Base-by-base conservation (phyloP, 1,140 invertebrate species). In the Xylocopa sonorina region DNA sequence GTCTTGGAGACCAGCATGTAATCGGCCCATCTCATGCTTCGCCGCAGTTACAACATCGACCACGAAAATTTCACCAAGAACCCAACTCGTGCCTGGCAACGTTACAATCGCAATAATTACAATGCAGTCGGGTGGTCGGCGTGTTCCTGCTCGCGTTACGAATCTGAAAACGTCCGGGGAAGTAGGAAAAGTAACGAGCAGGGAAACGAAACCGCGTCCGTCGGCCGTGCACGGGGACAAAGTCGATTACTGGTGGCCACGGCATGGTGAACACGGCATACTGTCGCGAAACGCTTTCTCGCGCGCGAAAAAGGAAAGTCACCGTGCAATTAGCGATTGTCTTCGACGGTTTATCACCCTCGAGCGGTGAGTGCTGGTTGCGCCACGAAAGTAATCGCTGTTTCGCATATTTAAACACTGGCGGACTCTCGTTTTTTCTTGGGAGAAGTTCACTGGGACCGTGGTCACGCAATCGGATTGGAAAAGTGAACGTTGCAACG, bases 311-410 rank as follows among this genome's bases (percentile, higher is more conserved):
- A 24, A 38, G 21, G 3, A 16, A 5, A 34, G 24, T 9, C 18
- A 58, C 38, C 48, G 32, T 50, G 66, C 55, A 71, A 78, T 78
- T 78, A 71, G 43, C 16, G 24, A 50, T 10, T 18, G n/a, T 16
- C 12, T 60, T 50, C 14, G 55, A 41, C 34, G 43, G 55, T 78
- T 77, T 78, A 60, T 78, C 55, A 78, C 71, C 71, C 75, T 50
- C 18, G 75, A 60, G 24, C 32, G 32, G 4, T 4, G 41, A 58
- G 58, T 68, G 74, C 53, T 29, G 29, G 3, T 32, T 9, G n/a
- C 29, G 64, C 1, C 43, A 16, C 21, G 53, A 58, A 58, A 41
- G 53, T 50, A 71, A 50, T 12, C 21, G 50, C 12, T 24, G 75
- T 60, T 69, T 50, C 7, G 75, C 66, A 62, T 71, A 43, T 77